Evolutionary conservation across 2,113 vertebrate species (phyloP), one percentile per base, ranked within the genome.

Genomic region (Phasianus colchicus): DNA sequence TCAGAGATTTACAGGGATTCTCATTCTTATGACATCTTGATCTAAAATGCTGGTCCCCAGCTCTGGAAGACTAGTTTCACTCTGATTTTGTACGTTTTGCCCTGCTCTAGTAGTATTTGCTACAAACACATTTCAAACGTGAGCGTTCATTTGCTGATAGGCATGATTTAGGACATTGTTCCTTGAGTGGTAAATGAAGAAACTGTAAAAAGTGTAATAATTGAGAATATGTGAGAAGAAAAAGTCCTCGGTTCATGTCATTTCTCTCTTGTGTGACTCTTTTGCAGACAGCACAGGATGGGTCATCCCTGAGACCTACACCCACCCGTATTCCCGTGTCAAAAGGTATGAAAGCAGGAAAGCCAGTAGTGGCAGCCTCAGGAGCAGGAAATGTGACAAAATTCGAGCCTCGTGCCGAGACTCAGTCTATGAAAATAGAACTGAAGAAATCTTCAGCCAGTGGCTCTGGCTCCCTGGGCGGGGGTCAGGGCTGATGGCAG

Each of bases 351-450:
- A 99, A 98, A 98, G 98, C 98, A 84, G 98, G 98, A 98, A 99
- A 98, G 97, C 97, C 98, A 86, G 96, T 98, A 91, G 89, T 98
- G 97, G 98, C 99, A 98, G 98, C 98, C 90, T 90, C 98, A 95
- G 99, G 98, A 96, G 95, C 99, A 97, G 98, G 99, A 96, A 98
- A 98, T 95, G 97, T 98, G 97, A 97, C 98, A 92, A 98, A 98
- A 98, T 96, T 98, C 97, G 99, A 99, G 98, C 97, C 99, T 92
- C 98, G 98, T 95, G 98, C 98, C 40, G 99, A 99, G 97, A 98
- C 98, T 98, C 99, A 99, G 94, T 98, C 98, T 79, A 98, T 99
- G 99, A 99, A 98, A 98, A 99, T 99, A 97, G 98, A 99, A 98
- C 98, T 99, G 98, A 99, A 98, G 98, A 99, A 98, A 97, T 98